Conservation (phyloP, 2,888 invertebrate species). For the Timema podura region DNA sequence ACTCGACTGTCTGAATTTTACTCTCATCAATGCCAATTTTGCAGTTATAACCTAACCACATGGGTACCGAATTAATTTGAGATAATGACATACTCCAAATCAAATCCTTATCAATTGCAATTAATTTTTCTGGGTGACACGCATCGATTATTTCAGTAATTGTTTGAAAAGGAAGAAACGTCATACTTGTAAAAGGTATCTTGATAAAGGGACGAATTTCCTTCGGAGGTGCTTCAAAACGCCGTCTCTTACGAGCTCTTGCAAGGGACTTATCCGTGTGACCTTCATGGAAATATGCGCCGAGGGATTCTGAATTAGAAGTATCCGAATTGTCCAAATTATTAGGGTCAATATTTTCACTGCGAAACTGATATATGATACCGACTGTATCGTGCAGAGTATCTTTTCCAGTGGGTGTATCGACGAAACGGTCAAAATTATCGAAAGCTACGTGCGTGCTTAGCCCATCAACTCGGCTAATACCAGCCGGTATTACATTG, state of each 20-base stretch:
- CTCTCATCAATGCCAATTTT: background rate
- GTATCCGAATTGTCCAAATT: conserved; percentile 34
- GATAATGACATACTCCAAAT: background rate
- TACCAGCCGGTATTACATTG: background rate
- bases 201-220: too few species aligned
- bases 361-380: conserved; percentile 37
- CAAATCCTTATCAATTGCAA: background rate
- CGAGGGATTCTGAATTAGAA: conserved; percentile 23
- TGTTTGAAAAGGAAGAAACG: too few species aligned
- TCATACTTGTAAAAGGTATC: too few species aligned
- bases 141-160: background rate
- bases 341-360: background rate
- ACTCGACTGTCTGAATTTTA: background rate
- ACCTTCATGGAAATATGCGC: too few species aligned
- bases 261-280: too few species aligned
- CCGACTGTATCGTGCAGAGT: conserved; percentile 41
- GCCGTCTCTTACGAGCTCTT: too few species aligned
- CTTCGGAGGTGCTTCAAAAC: too few species aligned
- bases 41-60: background rate
- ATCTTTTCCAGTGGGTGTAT: conserved; percentile 39
- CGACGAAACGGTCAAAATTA: conserved; percentile 38
- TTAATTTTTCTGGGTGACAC: background rate
- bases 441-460: conserved; percentile 13
- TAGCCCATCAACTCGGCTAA: background rate
- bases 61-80: background rate